Conservation (phyloP, 1,140 invertebrate species). For the Drosophila ogumai region DNA sequence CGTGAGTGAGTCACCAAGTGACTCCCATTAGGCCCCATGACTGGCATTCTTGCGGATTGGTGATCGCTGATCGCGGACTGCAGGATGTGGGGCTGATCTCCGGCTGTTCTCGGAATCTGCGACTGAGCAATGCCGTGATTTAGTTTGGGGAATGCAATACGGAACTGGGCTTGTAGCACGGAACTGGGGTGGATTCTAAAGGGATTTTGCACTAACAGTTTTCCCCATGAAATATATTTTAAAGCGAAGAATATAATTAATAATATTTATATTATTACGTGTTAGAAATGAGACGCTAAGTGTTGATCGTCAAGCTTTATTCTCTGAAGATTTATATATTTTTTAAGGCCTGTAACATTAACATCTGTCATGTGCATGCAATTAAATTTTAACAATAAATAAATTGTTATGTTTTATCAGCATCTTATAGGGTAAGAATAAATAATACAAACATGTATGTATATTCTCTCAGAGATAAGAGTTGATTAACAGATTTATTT, state of each 20-base stretch:
- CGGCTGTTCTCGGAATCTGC: conserved; percentile 18
- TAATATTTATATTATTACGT: neutral
- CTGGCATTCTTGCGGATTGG: conserved; percentile 10
- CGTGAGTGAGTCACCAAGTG: conserved; percentile 13
- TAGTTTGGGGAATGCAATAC: conserved; percentile 2
- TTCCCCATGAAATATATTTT: neutral
- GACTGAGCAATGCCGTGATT: conserved; percentile 20
- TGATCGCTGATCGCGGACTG: neutral
- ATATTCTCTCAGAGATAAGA: neutral
- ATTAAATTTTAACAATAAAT: neutral
- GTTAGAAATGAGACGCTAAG: neutral
- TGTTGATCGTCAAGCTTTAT: neutral
- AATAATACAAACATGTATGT: neutral
- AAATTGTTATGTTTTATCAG: neutral
- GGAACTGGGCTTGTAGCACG: conserved; percentile 13
- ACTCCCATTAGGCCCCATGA: conserved; percentile 28
- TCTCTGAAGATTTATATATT: neutral
- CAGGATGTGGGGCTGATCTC: conserved; percentile 23
- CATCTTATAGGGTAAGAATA: neutral
- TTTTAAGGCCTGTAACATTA: neutral
- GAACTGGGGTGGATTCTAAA: conserved; percentile 2
- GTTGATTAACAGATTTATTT: neutral
- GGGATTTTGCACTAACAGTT: neutral
- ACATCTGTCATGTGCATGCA: neutral
- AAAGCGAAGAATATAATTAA: neutral